Conservation (phyloP, 2,113 vertebrate species). For the Oplegnathus fasciatus region DNA sequence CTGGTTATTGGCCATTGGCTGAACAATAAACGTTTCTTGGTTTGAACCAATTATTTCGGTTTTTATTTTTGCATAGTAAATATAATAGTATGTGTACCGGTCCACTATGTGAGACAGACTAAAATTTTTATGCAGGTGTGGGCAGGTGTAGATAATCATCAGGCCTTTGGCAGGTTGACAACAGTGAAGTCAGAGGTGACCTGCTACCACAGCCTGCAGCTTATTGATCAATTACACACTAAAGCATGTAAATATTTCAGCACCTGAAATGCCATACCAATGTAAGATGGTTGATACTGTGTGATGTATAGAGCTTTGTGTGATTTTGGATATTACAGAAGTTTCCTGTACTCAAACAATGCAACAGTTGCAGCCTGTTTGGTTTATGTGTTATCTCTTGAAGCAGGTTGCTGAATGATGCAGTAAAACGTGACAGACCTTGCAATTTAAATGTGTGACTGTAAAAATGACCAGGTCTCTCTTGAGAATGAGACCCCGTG, state of each 20-base stretch:
- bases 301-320: not conserved
- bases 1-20: too few species aligned
- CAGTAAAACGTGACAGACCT: slow-evolving; percentile 29
- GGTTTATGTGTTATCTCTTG: slow-evolving; percentile 28
- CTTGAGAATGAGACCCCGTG: too few species aligned
- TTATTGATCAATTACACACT: slow-evolving; percentile 26
- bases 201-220: slow-evolving; percentile 8
- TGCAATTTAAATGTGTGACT: slow-evolving; percentile 22
- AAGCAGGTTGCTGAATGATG: slow-evolving; percentile 25
- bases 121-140: not conserved
- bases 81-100: not conserved
- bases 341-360: slow-evolving; percentile 10
- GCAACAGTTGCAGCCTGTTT: slow-evolving; percentile 28
- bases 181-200: not conserved
- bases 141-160: not conserved
- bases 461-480: too few species aligned
- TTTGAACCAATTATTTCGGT: not conserved
- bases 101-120: not conserved
- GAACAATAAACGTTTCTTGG: not conserved
- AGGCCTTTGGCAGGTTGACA: slow-evolving; percentile 9
- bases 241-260: slow-evolving; percentile 3
- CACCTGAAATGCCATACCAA: not conserved
- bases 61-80: not conserved
- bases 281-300: not conserved
- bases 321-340: slow-evolving; percentile 3